Evolutionary conservation across 2,797 vertebrate genomes (phyloP).

Genomic region (Parauchenoglanis punctatus): DNA sequence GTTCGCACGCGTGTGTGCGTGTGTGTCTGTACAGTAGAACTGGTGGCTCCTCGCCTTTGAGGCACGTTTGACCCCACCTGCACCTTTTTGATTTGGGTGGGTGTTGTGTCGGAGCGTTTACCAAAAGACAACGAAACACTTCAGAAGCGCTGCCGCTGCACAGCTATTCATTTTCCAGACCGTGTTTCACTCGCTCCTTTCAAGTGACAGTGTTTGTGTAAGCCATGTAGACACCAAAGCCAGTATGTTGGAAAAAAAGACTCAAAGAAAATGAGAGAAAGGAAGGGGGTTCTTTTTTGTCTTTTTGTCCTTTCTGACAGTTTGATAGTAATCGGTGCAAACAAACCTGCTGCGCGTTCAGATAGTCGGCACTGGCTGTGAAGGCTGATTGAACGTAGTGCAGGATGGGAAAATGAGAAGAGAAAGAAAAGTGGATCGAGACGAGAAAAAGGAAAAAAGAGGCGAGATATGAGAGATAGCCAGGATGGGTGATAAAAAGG

Average conservation of each 20-base stretch:
- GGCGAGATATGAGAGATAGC: not conserved
- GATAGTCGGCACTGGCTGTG: constrained; percentile 29
- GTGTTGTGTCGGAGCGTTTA: constrained; percentile 48
- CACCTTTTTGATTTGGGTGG: constrained; percentile 48
- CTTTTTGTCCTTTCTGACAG: constrained; percentile 48
- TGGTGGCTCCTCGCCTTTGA: constrained; percentile 45
- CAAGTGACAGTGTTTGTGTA: constrained; percentile 57
- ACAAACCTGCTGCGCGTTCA: constrained; percentile 44
- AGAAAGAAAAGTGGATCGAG: not conserved
- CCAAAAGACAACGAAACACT: constrained; percentile 47
- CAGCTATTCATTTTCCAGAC: constrained; percentile 49
- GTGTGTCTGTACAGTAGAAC: constrained; percentile 27
- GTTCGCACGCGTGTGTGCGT: not conserved
- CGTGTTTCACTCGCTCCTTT: constrained; percentile 49
- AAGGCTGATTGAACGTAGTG: constrained; percentile 26
- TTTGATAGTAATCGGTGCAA: constrained; percentile 53
- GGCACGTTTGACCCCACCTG: constrained; percentile 54
- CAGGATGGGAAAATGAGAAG: constrained; percentile 17
- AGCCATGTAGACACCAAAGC: constrained; percentile 49
- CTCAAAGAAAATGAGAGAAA: constrained; percentile 35
- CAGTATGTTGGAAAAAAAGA: constrained; percentile 20
- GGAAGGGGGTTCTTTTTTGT: constrained; percentile 27
- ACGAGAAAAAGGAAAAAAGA: constrained; percentile 10
- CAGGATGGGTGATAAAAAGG: not conserved
- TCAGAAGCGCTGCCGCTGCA: constrained; percentile 41